Conservation (phyloP, 2,888 invertebrate genomes). For the Shargacucullia verbasci region DNA sequence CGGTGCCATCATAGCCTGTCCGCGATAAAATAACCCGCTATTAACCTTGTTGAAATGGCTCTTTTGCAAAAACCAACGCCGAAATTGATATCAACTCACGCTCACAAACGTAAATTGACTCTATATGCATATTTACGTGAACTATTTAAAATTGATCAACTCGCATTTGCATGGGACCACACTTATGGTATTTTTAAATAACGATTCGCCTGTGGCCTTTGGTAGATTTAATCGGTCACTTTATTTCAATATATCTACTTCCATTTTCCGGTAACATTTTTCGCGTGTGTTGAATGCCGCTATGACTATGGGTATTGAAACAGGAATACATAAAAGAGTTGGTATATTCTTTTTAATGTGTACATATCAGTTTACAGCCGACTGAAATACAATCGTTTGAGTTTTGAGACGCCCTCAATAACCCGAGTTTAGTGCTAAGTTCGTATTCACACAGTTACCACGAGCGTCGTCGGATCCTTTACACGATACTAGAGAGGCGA, state of each 20-base stretch:
- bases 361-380: conserved; percentile 41
- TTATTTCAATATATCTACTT: conserved; percentile 18
- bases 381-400: conserved; percentile 55
- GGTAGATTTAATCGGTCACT: conserved; percentile 29
- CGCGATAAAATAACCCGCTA: conserved; percentile 58
- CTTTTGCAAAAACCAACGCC: conserved; percentile 72
- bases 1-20: conserved; percentile 43
- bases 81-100: conserved; percentile 77
- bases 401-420: conserved; percentile 59
- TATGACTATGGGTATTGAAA: conserved; percentile 16
- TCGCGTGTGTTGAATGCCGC: conserved; percentile 21
- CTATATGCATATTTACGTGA: conserved; percentile 74
- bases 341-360: conserved; percentile 49
- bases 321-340: conserved; percentile 32
- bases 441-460: conserved; percentile 67
- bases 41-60: conserved; percentile 68
- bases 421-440: conserved; percentile 63
- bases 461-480: conserved; percentile 71
- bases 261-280: conserved; percentile 11
- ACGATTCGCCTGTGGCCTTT: conserved; percentile 30
- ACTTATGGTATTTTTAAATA: conserved; percentile 61
- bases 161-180: conserved; percentile 69
- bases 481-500: conserved; percentile 73
- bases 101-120: conserved; percentile 70
- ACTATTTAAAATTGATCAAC: conserved; percentile 74